Evolutionary conservation across 2,113 vertebrate species (phyloP).

Genomic region (Xenopus laevis): DNA sequence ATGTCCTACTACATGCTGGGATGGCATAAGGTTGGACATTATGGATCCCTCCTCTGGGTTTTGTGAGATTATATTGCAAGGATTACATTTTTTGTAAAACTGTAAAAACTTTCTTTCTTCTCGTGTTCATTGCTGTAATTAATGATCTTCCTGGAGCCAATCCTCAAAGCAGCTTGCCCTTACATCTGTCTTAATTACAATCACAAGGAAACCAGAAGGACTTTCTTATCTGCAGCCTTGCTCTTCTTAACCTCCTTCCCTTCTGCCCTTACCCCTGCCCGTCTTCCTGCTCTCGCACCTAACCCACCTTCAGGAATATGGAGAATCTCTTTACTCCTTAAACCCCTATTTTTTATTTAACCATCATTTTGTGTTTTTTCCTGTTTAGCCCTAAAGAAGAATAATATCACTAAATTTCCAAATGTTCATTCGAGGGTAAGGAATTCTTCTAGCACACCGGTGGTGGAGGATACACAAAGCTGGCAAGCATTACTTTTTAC

Average conservation of each 20-base stretch:
- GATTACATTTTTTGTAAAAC: not conserved
- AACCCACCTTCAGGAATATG: conserved; percentile 60
- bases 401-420: conserved; percentile 99
- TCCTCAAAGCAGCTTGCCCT: conserved; percentile 87
- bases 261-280: conserved; percentile 30
- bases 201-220: conserved; percentile 46
- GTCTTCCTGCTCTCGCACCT: conserved; percentile 52
- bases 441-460: conserved; percentile 96
- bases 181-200: not conserved
- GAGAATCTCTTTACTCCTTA: conserved; percentile 67
- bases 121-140: conserved; percentile 48
- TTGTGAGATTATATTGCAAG: not conserved
- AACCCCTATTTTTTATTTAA: conserved; percentile 80
- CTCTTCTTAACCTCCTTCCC: conserved; percentile 55
- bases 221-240: conserved; percentile 48
- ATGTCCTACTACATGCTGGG: too few relatives aligned
- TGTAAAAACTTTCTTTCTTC: conserved; percentile 16
- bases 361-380: conserved; percentile 86
- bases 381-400: conserved; percentile 98
- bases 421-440: conserved; percentile 99
- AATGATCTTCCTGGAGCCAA: conserved; percentile 74
- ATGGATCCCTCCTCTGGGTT: not conserved
- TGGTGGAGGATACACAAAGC: conserved; percentile 97
- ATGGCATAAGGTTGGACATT: too few relatives aligned
- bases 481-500: conserved; percentile 98